These are phyloP conservation scores for Drosophila longiperda DNA, from an alignment of 2,888 invertebrate genomes.

Conservation along the genomic window DNA sequence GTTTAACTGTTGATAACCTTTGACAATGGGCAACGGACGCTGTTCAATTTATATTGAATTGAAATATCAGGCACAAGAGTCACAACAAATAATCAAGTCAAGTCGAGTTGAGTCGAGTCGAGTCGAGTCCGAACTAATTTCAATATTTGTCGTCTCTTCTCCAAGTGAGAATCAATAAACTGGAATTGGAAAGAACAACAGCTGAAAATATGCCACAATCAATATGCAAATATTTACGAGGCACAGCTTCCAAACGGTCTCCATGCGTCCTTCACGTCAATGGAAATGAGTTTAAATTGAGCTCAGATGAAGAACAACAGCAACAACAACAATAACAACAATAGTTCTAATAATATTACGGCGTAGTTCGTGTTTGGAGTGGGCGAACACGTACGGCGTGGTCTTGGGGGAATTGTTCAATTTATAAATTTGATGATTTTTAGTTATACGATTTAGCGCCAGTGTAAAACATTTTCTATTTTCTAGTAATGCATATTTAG, in stretches of 20 bases:
- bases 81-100: slow-evolving; percentile 59
- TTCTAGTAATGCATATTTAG: background rate
- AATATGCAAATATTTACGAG: slow-evolving; percentile 71
- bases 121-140: slow-evolving; percentile 54
- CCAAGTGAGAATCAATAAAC: slow-evolving; percentile 61
- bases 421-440: background rate
- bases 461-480: background rate
- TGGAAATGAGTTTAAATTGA: slow-evolving; percentile 62
- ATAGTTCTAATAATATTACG: slow-evolving; percentile 32
- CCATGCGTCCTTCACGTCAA: slow-evolving; percentile 65
- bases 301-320: slow-evolving; percentile 33
- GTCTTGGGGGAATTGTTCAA: background rate
- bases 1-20: slow-evolving; percentile 51
- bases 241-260: slow-evolving; percentile 26
- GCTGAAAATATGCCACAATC: slow-evolving; percentile 68
- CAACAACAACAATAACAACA: slow-evolving; percentile 1
- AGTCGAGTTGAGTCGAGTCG: slow-evolving; percentile 33
- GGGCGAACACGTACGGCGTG: background rate
- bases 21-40: slow-evolving; percentile 14
- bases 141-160: slow-evolving; percentile 55
- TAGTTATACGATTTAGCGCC: background rate
- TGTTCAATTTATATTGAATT: slow-evolving; percentile 57
- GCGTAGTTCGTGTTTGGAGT: slow-evolving; percentile 39
- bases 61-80: slow-evolving; percentile 25
- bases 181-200: slow-evolving; percentile 42